Evolutionary conservation across 2,797 vertebrate genomes (phyloP), one percentile per base, ranked within the genome.

Genomic region (Argya squamiceps): DNA sequence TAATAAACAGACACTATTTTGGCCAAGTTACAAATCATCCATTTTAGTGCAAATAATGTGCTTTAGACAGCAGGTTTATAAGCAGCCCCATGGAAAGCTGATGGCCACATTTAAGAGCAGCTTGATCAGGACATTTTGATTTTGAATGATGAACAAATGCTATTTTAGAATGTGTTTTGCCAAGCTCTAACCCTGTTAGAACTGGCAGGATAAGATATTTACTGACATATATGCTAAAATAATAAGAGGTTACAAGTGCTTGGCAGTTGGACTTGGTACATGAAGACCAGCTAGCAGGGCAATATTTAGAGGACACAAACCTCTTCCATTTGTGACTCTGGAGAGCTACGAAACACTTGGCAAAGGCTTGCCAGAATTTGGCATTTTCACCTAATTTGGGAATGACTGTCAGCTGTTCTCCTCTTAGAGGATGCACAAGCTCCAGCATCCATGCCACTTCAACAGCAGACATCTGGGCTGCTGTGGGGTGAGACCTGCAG

Each of bases 141-240:
- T 92, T 81, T 67, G 78, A 71, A 69, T 6, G 4, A 50, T 5
- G 70, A 89, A 89, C 52, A 1, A 91, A 75, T 86, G 55, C 70
- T 97, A 79, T 95, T 95, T 94, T 41, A 69, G 77, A n/a, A 50
- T 15, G 76, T 71, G 74, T 73, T 91, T 91, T 96, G 84, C 67
- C 59, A 93, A 89, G 91, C 84, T 79, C 50, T 34, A 85, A 75
- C 80, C 39, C 91, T 71, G 81, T 55, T 55, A 91, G 70, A 91
- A 81, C 84, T 92, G 95, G 74, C 89, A 93, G 84, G 77, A 14
- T 60, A 76, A 94, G 73, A 76, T 76, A 92, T 89, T 95, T 95
- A 96, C 91, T 81, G 84, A 84, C 83, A 95, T 4, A 8, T 58
- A 77, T 12, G 1, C 77, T 88, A 78, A 84, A 94, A 78, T 93